Evolutionary conservation across 1,140 invertebrate species (phyloP), one percentile per base, ranked within the genome.

Genomic region (Nasonia giraulti): DNA sequence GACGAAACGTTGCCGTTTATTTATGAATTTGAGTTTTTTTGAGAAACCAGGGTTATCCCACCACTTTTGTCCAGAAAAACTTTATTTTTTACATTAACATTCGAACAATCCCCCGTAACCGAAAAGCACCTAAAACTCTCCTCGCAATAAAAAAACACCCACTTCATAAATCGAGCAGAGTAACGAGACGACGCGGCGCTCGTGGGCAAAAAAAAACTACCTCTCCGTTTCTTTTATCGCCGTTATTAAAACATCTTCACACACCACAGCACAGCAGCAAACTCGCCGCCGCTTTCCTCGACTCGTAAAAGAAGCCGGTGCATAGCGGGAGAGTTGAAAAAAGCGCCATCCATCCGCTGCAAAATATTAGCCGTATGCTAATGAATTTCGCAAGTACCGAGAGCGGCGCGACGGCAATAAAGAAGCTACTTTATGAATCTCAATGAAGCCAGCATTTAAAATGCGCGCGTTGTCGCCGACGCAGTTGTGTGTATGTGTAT

Each of bases 331-430:
- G 55, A 62, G 55, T n/a, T 62, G 55, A 62, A 62, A 62, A 62
- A 62, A 17, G 55, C 55, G 55, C 55, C 55, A 62, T 62, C 55
- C 80, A 55, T 73, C 69, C 66, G 71, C 31, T 75, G 47, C 3
- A 82, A 62, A 62, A 75, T 44, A 75, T 44, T 27, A 75, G 73
- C 50, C 31, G 27, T 68, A 83, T 68, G 55, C 74, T 68, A 83
- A 83, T 83, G 74, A 76, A 77, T 83, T 83, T 83, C 55, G 23
- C 74, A 77, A 83, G 55, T 68, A 47, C 47, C 50, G 81, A 44
- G 50, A 31, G 76, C 76, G 76, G 55, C n/a, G 76, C 20, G 80
- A 55, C 33, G 80, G 80, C 80, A 82, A 82, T 82, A 82, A 82
- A 82, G 47, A 62, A 62, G 80, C 71, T 62, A 40, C 71, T 75